These are phyloP conservation scores for Marcusenius ussheri DNA, from an alignment of 2,113 vertebrate genomes.

Conservation along the genomic window DNA sequence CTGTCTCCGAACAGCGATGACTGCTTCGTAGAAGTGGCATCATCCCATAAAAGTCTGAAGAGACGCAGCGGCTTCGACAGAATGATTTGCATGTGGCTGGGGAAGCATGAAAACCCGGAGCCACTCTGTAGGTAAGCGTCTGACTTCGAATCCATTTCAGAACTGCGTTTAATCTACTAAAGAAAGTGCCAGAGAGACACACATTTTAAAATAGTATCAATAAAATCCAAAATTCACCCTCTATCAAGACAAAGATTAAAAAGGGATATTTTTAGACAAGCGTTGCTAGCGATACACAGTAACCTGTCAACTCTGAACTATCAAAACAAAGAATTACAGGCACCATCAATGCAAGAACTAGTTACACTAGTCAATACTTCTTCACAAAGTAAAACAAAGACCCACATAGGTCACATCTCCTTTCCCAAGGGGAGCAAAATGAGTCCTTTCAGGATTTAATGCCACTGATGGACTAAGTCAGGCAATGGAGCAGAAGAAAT, in stretches of 20 bases:
- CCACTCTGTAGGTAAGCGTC: background rate
- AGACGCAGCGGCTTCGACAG: background rate
- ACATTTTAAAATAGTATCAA: background rate
- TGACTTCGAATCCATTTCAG: background rate
- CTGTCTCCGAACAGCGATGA: background rate
- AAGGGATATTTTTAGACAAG: slow-evolving; percentile 5
- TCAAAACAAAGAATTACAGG: background rate
- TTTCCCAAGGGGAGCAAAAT: background rate
- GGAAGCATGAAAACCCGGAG: background rate
- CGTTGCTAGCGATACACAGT: background rate
- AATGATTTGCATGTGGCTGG: background rate
- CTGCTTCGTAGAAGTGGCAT: background rate
- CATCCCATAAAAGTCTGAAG: background rate
- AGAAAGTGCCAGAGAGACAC: background rate
- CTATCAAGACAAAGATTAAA: background rate
- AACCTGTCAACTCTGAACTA: background rate
- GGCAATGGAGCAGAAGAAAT: background rate
- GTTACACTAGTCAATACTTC: background rate
- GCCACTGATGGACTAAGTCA: no score
- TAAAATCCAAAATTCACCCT: background rate
- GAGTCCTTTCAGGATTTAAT: background rate
- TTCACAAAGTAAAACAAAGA: background rate
- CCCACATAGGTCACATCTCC: background rate
- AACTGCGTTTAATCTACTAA: background rate
- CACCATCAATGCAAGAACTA: background rate